These are phyloP conservation scores for Apantesis nais DNA, from an alignment of 2,888 invertebrate genomes.

Conservation along the genomic window DNA sequence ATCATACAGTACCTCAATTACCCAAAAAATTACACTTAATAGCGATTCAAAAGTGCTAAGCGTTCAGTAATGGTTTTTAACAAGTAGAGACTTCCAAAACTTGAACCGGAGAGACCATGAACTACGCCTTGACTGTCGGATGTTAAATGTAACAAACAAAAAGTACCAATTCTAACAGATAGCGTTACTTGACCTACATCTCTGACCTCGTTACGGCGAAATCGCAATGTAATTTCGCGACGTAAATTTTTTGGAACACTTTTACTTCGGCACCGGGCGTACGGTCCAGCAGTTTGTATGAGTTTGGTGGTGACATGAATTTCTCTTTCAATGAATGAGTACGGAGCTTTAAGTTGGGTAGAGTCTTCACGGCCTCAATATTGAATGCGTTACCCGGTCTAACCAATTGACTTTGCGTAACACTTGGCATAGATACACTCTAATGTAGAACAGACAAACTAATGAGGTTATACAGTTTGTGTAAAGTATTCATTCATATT, in stretches of 20 bases:
- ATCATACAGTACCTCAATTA: conserved; percentile 42
- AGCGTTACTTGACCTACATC: conserved; percentile 84
- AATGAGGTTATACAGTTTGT: conserved; percentile 23
- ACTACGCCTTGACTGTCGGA: conserved; percentile 64
- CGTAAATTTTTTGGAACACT: conserved; percentile 83
- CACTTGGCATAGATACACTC: conserved; percentile 39
- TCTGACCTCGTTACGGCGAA: conserved; percentile 81
- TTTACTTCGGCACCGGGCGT: conserved; percentile 79
- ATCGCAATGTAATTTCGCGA: conserved; percentile 85
- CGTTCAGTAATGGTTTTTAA: conserved; percentile 44
- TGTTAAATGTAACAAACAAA: conserved; percentile 67
- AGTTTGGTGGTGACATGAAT: conserved; percentile 81
- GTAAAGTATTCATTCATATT: conserved; percentile 38
- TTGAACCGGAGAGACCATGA: conserved; percentile 72
- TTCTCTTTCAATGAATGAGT: conserved; percentile 80
- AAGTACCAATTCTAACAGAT: conserved; percentile 73
- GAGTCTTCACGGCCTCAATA: conserved; percentile 49
- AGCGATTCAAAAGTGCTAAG: conserved; percentile 43
- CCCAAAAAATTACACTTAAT: conserved; percentile 36
- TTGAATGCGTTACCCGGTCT: conserved; percentile 44
- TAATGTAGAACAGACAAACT: conserved; percentile 25
- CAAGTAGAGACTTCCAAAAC: conserved; percentile 49
- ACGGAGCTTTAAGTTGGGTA: conserved; percentile 56
- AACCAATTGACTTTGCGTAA: conserved; percentile 47
- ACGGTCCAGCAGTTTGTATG: conserved; percentile 65